Evolutionary conservation across 1,140 invertebrate genomes (phyloP), one percentile per base, ranked within the genome.

Genomic region (Drosophila takahashii): DNA sequence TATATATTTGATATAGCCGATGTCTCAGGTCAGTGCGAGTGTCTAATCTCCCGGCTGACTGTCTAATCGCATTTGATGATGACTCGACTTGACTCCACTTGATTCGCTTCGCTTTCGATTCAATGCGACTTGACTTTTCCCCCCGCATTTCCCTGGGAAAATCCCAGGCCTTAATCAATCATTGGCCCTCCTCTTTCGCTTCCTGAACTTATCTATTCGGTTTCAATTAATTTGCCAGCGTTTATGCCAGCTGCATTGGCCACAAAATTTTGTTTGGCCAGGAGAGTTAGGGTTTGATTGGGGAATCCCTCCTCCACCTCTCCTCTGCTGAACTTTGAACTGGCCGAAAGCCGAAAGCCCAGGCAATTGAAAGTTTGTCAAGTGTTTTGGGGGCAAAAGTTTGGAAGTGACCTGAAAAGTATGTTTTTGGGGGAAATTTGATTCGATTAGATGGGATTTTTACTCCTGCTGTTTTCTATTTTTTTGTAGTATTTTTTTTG

Each of bases 201-300:
- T 51, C 42, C 29, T 16, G 27, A 51, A 65, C 54, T 64, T 64
- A 64, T 77, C 64, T 56, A 86, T 85, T 61, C 45, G 65, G 22
- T 72, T 86, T 85, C 81, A 86, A 86, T 86, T 86, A 86, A 87
- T 81, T 86, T 77, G 67, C 64, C 67, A 65, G 77, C 67, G 81
- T 59, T 62, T 65, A 60, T 81, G 74, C 78, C 80, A 74, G 64
- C 80, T 83, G 80, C 80, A 76, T 50, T 37, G 76, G 27, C 80
- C 79, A 83, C 79, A 83, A 83, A 81, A 77, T 81, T 79, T 79
- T 48, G 48, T 70, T 76, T 56, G 70, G 32, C 58, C 56, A 69
- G 65, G 79, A 59, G 79, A 59, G 29, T 61, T 56, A 51, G 36
- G 22, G 36, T 61, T 81, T 77, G 66, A 81, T 65, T 79, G 56